These are phyloP conservation scores for Sorex araneus DNA, from an alignment of 2,113 vertebrate genomes.

Conservation along the genomic window DNA sequence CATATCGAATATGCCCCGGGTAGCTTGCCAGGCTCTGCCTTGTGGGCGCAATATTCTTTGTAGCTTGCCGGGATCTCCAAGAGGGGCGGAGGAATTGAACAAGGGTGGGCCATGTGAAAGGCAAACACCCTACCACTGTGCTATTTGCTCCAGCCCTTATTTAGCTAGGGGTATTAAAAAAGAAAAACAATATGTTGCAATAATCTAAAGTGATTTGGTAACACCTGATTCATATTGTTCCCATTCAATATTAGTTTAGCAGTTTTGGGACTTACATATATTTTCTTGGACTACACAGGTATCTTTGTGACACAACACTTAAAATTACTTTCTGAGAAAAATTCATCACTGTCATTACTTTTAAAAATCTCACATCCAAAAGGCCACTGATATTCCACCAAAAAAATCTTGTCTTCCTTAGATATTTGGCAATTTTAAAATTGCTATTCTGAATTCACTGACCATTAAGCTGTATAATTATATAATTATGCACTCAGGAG, in stretches of 20 bases:
- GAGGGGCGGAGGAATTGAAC: too few species aligned
- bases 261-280: not conserved
- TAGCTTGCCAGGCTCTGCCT: too few species aligned
- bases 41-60: too few species aligned
- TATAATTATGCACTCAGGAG: not conserved
- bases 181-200: not conserved
- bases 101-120: too few species aligned
- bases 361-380: not conserved
- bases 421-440: not conserved
- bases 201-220: not conserved
- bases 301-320: not conserved
- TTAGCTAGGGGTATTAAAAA: not conserved
- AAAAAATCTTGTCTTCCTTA: not conserved
- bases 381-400: not conserved
- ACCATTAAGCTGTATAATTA: rapidly evolving
- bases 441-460: not conserved
- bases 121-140: too few species aligned
- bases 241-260: not conserved
- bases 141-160: too few species aligned
- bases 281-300: not conserved
- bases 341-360: not conserved
- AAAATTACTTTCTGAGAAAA: not conserved
- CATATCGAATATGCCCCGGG: too few species aligned
- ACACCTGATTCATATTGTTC: not conserved
- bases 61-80: too few species aligned